These are phyloP conservation scores for Fistularia commersonii DNA, from an alignment of 2,797 vertebrate species.

Conservation along the genomic window DNA sequence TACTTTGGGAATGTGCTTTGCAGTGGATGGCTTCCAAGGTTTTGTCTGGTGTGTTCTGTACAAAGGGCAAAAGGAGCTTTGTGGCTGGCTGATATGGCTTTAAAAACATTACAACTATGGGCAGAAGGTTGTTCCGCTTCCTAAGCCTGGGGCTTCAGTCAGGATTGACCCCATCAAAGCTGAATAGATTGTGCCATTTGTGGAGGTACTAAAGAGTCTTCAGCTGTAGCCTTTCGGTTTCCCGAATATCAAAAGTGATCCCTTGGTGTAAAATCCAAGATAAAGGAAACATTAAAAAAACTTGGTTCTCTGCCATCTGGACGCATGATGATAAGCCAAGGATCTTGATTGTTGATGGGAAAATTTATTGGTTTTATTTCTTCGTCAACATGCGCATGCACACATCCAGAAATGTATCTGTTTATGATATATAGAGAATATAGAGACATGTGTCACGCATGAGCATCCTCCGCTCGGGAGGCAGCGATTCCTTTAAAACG, in stretches of 20 bases:
- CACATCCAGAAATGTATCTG: constrained; percentile 45
- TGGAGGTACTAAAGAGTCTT: constrained; percentile 60
- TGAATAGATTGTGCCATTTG: constrained; percentile 59
- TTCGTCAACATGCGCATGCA: constrained; percentile 26
- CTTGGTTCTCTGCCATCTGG: constrained; percentile 50
- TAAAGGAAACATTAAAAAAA: constrained; percentile 50
- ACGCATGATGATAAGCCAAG: constrained; percentile 54
- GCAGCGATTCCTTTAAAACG: constrained; percentile 60
- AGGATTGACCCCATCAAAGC: constrained; percentile 69
- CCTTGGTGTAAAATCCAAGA: constrained; percentile 54
- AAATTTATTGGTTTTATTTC: constrained; percentile 36
- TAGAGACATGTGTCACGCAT: constrained; percentile 56
- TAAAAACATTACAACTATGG: constrained; percentile 67
- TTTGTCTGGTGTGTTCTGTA: constrained; percentile 75
- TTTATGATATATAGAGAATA: constrained; percentile 17
- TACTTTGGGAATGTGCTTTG: constrained; percentile 73
- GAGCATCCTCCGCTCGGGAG: constrained; percentile 49
- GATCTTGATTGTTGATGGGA: constrained; percentile 28
- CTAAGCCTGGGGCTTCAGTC: constrained; percentile 63
- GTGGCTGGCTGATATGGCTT: constrained; percentile 68
- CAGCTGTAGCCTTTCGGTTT: constrained; percentile 47
- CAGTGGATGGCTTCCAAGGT: constrained; percentile 71
- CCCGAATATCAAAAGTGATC: constrained; percentile 56
- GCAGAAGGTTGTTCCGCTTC: constrained; percentile 62
- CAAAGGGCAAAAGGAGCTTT: constrained; percentile 71